Conservation (phyloP, 2,113 vertebrate species). For the Cairina moschata region DNA sequence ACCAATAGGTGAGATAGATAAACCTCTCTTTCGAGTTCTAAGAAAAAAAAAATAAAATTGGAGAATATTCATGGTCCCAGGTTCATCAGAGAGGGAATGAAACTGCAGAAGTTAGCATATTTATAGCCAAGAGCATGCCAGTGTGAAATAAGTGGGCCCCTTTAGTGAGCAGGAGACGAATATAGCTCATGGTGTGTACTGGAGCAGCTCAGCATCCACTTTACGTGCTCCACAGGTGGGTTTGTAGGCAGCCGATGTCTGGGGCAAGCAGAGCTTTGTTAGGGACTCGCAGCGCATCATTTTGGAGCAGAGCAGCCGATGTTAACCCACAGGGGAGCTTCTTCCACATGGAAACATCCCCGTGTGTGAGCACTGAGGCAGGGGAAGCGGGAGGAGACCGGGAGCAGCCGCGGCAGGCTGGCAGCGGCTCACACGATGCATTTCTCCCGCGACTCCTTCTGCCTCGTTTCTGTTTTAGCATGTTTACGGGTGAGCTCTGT, state of each 20-base stretch:
- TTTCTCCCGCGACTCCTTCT: too few relatives aligned
- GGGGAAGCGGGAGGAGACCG: too few relatives aligned
- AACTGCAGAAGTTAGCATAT: fast-evolving
- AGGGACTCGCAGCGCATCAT: not conserved
- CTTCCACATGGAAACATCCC: fast-evolving
- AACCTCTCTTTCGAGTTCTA: too few relatives aligned
- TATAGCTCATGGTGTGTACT: fast-evolving
- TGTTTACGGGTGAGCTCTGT: too few relatives aligned
- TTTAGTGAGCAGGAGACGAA: not conserved
- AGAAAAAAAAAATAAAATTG: not conserved
- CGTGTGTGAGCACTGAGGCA: too few relatives aligned
- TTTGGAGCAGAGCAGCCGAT: fast-evolving
- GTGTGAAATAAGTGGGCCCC: not conserved
- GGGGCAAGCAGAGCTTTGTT: too few relatives aligned
- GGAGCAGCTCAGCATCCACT: fast-evolving
- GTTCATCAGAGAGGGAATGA: fast-evolving
- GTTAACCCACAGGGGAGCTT: not conserved
- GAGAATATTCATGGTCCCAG: fast-evolving
- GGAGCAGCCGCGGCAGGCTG: too few relatives aligned
- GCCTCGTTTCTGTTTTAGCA: too few relatives aligned
- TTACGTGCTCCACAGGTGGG: fast-evolving
- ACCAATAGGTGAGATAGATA: fast-evolving
- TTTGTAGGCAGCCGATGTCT: too few relatives aligned
- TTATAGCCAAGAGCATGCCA: not conserved
- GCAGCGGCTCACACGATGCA: too few relatives aligned